A percentile compares a stretch with the other conserved stretches of the same genome.
These are phyloP conservation scores for Centropus bengalensis DNA, from an alignment of 2,113 vertebrate species.

Conservation along the genomic window DNA sequence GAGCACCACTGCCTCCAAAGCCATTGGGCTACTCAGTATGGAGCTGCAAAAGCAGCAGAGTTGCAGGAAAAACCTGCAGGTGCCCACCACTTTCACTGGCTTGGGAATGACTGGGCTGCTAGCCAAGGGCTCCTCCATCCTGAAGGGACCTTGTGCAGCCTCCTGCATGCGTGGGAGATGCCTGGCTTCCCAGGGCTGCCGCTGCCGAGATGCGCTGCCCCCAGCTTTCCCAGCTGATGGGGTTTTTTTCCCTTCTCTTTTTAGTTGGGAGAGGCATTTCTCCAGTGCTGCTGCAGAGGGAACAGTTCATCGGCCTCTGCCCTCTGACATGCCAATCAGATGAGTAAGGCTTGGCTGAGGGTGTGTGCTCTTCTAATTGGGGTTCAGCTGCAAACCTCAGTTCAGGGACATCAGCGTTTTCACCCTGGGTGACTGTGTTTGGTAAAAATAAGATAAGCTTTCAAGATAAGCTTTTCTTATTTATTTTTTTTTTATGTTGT, in stretches of 20 bases:
- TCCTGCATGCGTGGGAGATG: not conserved
- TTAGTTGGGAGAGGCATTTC: not conserved
- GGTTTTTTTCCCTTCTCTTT: rapidly evolving
- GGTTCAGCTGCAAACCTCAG: not conserved
- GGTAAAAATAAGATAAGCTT: not conserved
- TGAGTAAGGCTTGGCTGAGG: not conserved
- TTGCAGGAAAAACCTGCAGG: not conserved
- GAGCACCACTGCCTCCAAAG: not conserved
- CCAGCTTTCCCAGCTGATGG: not conserved
- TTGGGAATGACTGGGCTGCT: not conserved
- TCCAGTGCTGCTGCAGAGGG: not conserved
- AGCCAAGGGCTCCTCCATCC: not conserved
- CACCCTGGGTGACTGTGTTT: not conserved
- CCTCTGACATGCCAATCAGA: not conserved
- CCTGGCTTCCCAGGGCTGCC: not conserved
- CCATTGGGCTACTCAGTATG: rapidly evolving
- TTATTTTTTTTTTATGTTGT: not conserved
- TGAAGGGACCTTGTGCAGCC: not conserved
- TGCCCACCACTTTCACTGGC: not conserved
- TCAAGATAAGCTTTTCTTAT: not conserved
- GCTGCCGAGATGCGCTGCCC: not conserved
- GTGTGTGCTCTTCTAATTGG: not conserved
- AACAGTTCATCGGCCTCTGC: not conserved
- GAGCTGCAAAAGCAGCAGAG: not conserved
- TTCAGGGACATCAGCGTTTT: not conserved